These are phyloP conservation scores for Nanger granti DNA, from an alignment of 2,113 vertebrate species.

Conservation along the genomic window DNA sequence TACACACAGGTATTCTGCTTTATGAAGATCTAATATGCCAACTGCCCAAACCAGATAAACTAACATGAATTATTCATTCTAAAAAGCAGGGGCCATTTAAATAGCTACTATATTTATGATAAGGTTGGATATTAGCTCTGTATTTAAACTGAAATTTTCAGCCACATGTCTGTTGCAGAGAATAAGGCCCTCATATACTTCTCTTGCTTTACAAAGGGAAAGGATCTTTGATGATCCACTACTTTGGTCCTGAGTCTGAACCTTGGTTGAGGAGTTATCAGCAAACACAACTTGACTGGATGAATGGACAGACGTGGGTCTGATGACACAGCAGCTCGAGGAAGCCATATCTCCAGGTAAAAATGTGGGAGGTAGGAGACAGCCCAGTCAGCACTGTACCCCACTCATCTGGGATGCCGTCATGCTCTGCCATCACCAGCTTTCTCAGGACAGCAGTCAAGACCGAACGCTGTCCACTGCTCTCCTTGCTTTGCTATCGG, in stretches of 20 bases:
- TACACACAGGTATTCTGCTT: not conserved
- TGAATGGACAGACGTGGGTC: not conserved
- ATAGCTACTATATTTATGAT: not conserved
- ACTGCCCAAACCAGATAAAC: not conserved
- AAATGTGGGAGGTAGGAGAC: not conserved
- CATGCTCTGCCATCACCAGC: rapidly evolving
- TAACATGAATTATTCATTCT: not conserved
- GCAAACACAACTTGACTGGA: not conserved
- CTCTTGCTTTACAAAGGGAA: not conserved
- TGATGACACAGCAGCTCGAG: too few relatives aligned
- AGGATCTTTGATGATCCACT: not conserved
- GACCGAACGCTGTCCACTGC: not conserved
- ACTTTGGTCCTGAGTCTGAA: not conserved
- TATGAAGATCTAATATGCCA: not conserved
- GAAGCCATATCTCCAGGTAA: not conserved
- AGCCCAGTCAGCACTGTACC: not conserved
- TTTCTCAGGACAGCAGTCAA: not conserved
- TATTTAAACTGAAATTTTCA: not conserved
- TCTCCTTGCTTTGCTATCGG: not conserved
- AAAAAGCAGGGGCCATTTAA: not conserved
- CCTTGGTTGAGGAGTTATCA: not conserved
- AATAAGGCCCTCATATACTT: not conserved
- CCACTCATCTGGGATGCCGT: rapidly evolving
- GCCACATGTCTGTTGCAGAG: not conserved
- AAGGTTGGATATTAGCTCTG: not conserved